Base-by-base conservation (phyloP, 2,113 vertebrate genomes). In the Orientallactaga bullata region DNA sequence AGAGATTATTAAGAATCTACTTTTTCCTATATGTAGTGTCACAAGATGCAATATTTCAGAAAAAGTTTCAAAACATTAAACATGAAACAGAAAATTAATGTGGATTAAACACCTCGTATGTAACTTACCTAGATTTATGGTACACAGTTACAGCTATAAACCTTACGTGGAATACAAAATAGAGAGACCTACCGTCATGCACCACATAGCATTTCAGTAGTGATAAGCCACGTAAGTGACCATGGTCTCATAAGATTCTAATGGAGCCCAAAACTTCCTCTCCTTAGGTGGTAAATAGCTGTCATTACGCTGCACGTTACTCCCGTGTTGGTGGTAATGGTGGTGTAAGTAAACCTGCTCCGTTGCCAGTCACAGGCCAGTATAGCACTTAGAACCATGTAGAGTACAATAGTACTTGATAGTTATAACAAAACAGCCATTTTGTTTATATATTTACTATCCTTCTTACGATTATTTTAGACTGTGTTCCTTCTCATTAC, bases 21-120 rank as follows among this genome's bases (percentile, higher is more conserved):
- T 93, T 84, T 96, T 83, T 80, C 42, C 42, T 86, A 61, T 65
- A 35, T 3, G 80, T 92, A 13, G 23, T 87, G n/a, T 81, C 85
- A 47, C 82, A 39, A 30, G 86, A 65, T 80, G 26, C 16, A 96
- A 2, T 51, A 55, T 89, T 93, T 87, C 35, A 84, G 42, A 55
- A 55, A 55, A 72, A 78, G 65, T 80, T 87, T 87, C 47, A 58
- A 87, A 89, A 42, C 30, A 73, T 77, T 85, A 71, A 86, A 58
- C 68, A 47, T 37, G 72, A 81, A 74, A 81, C 4, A 4, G 51
- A 66, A 39, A 88, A 61, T 74, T 69, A 16, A 60, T 35, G 11
- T 78, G n/a, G 26, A 30, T 91, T 16, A 47, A 21, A n/a, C 4
- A 51, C 77, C 12, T 78, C 26, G 72, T 82, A 26, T 24, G 18